Evolutionary conservation across 2,888 invertebrate species (phyloP), one percentile per base, ranked within the genome.

Genomic region (Acronicta alni): DNA sequence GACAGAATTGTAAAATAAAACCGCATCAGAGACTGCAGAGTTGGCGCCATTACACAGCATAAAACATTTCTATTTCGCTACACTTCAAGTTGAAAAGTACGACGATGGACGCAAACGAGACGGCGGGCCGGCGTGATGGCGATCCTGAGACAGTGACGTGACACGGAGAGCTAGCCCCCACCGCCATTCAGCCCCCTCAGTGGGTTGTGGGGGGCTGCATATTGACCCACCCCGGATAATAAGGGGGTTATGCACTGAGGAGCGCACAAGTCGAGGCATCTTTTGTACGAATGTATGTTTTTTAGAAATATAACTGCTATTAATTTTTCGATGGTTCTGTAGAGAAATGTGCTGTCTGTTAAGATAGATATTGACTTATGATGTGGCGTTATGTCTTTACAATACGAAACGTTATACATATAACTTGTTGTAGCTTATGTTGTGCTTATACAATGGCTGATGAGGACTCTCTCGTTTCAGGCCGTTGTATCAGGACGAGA

Each of bases 131-230:
- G 82, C 88, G 88, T 89, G 89, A 89, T 87, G 90, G 89, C 89
- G 90, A 89, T 86, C 67, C 84, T 85, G 87, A 90, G 93, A 93
- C 92, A 93, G 91, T 93, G 93, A 93, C 92, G 93, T 92, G 93
- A 93, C 92, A 82, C 67, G 67, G 69, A 68, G 67, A 68, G 63
- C 57, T 79, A 79, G 81, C 77, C 71, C 75, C 64, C 71, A 71
- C 77, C 77, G 75, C 63, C 81, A 72, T 39, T 56, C 77, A 63
- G 75, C 80, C 44, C 77, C 72, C 63, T 37, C 42, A n/a, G n/a
- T n/a, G n/a, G n/a, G n/a, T n/a, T n/a, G n/a, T 26, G 57, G 53
- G 62, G 57, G 69, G 53, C 72, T 81, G 84, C 85, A 85, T 85
- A 85, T 84, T 88, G 89, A 88, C 88, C 88, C 89, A 87, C 79